These are phyloP conservation scores for Rhodophaea formosa DNA, from an alignment of 2,888 invertebrate species.

Conservation along the genomic window DNA sequence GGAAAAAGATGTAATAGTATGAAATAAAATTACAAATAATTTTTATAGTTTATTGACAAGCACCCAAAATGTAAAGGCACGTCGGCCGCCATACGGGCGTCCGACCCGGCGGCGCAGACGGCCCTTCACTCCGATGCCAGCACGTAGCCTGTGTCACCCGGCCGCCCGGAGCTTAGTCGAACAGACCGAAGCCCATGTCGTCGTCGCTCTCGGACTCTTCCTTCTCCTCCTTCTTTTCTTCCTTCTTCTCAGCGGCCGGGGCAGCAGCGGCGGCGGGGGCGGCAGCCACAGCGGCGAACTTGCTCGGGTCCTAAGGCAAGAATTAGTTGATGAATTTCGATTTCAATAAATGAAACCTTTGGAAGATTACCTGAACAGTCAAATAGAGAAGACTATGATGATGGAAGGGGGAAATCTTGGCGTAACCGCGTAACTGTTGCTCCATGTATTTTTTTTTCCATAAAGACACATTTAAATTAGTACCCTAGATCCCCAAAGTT, in stretches of 20 bases:
- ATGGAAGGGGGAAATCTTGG: too few relatives aligned
- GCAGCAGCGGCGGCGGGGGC: slow-evolving; percentile 85
- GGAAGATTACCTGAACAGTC: too few relatives aligned
- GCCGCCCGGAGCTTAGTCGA: slow-evolving; percentile 83
- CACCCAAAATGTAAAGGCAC: slow-evolving; percentile 38
- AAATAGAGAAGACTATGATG: too few relatives aligned
- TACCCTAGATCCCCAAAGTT: too few relatives aligned
- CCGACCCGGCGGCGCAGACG: slow-evolving; percentile 69
- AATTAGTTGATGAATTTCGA: too few relatives aligned
- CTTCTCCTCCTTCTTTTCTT: slow-evolving; percentile 89
- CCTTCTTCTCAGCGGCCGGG: slow-evolving; percentile 82
- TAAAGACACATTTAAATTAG: too few relatives aligned
- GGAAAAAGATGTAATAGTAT: too few relatives aligned
- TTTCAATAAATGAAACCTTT: too few relatives aligned
- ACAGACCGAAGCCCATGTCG: slow-evolving; percentile 98
- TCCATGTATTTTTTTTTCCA: too few relatives aligned
- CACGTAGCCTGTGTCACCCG: slow-evolving; percentile 26
- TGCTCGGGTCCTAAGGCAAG: slow-evolving; percentile 97
- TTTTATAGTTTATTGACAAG: slow-evolving; percentile 56
- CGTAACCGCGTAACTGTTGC: too few relatives aligned
- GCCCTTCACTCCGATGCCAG: slow-evolving; percentile 37
- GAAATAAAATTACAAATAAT: slow-evolving; percentile 1
- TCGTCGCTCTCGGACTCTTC: slow-evolving; percentile 93
- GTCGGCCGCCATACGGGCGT: slow-evolving; percentile 72
- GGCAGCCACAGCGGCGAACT: slow-evolving; percentile 87